Percentiles rank a stretch among this genome's conserved stretches.
phyloP scores from a whole-genome alignment of 2,888 invertebrate genomes.

The Diaperis boleti region DNA sequence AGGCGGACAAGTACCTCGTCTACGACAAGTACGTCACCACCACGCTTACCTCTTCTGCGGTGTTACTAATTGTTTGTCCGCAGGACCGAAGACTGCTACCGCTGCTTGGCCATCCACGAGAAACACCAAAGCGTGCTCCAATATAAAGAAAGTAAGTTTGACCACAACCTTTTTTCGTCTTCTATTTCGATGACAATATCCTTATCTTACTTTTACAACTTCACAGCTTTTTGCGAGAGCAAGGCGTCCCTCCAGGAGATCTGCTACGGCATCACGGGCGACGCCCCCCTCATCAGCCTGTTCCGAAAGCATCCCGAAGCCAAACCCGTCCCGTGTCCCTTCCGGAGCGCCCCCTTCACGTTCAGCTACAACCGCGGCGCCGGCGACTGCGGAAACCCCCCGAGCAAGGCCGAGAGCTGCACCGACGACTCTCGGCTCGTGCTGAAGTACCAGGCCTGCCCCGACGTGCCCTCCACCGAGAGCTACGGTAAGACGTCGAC shows the following conservation, averaged over 20 bases:
- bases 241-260: conserved; percentile 72
- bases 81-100: conserved; percentile 75
- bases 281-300: conserved; percentile 80
- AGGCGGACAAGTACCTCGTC: conserved; percentile 75
- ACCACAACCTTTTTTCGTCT: neutral
- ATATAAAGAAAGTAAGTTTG: conserved; percentile 82
- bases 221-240: conserved; percentile 73
- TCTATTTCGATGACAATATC: neutral
- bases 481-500: conserved; percentile 74
- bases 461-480: conserved; percentile 81
- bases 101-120: conserved; percentile 82
- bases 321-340: conserved; percentile 78
- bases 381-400: conserved; percentile 81
- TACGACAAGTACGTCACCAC: conserved; percentile 70
- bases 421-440: conserved; percentile 85
- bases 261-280: conserved; percentile 78
- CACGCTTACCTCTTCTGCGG: too few species aligned
- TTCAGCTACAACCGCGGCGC: conserved; percentile 83
- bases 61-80: neutral
- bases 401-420: conserved; percentile 85
- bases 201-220: neutral
- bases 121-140: conserved; percentile 83
- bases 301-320: conserved; percentile 79
- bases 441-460: conserved; percentile 86
- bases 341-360: conserved; percentile 83